These are phyloP conservation scores for Anas bernieri DNA, from an alignment of 2,797 vertebrate species.

Conservation along the genomic window DNA sequence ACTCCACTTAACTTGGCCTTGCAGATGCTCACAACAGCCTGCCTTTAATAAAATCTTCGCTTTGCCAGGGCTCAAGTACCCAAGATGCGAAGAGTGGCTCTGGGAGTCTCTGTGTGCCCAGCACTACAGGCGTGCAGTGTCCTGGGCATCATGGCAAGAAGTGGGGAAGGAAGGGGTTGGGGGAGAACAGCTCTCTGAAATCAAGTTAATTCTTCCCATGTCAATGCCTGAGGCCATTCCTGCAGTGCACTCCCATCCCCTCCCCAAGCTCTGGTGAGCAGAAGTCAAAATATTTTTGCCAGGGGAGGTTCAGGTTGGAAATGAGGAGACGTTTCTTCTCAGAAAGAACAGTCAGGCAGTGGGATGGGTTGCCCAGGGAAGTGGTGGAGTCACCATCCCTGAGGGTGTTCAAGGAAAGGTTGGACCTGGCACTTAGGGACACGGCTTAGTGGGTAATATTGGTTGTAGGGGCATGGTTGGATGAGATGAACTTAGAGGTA, in stretches of 20 bases:
- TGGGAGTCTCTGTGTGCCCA: accelerated
- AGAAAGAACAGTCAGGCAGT: too few species aligned
- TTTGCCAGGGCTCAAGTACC: accelerated
- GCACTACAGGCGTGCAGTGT: accelerated
- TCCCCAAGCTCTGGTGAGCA: background rate
- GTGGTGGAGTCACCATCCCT: too few species aligned
- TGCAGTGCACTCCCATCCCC: accelerated
- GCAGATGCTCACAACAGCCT: background rate
- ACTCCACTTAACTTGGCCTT: background rate
- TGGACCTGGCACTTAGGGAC: too few species aligned
- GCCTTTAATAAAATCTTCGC: background rate
- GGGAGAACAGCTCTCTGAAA: background rate
- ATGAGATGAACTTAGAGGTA: too few species aligned
- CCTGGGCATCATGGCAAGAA: background rate
- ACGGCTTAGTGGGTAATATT: too few species aligned
- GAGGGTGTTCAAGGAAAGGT: too few species aligned
- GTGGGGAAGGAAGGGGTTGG: background rate
- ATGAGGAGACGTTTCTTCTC: too few species aligned
- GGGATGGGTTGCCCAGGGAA: too few species aligned
- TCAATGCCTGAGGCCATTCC: accelerated
- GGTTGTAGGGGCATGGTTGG: too few species aligned
- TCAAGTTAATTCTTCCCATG: background rate
- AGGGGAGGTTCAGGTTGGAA: too few species aligned
- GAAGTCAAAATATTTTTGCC: background rate
- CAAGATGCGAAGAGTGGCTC: accelerated